These are phyloP conservation scores for Columba janthina DNA, from an alignment of 2,113 vertebrate species.

Conservation along the genomic window DNA sequence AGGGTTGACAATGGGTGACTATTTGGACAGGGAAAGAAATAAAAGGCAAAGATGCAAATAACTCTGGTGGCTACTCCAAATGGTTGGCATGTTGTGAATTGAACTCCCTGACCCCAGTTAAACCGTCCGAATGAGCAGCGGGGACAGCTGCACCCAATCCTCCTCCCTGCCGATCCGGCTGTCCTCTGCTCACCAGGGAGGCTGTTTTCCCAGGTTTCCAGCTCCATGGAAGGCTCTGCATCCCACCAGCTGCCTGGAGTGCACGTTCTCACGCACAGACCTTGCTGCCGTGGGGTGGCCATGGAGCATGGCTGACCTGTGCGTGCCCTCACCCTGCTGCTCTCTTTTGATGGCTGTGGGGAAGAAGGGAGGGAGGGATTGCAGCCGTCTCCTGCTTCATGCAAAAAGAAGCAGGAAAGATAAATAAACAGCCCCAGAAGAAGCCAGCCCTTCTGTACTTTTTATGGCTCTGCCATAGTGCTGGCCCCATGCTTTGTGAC, in stretches of 20 bases:
- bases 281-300: rapidly evolving
- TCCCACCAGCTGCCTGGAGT: rapidly evolving
- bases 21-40: neutral
- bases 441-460: neutral
- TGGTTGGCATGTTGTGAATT: constrained; percentile 41
- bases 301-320: neutral
- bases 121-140: neutral
- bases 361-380: neutral
- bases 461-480: neutral
- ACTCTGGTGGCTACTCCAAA: constrained; percentile 33
- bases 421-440: neutral
- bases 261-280: rapidly evolving
- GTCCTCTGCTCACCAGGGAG: neutral
- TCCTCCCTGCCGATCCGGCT: neutral
- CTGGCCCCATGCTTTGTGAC: neutral
- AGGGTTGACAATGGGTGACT: neutral
- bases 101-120: constrained; percentile 58
- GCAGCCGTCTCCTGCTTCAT: neutral
- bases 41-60: constrained; percentile 41
- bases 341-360: neutral
- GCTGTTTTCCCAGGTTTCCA: neutral
- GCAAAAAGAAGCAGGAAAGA: rapidly evolving
- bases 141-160: constrained; percentile 1
- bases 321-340: rapidly evolving
- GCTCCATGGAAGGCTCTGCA: neutral